Base-by-base conservation (phyloP, 2,888 invertebrate species). In the Diaperis boleti region DNA sequence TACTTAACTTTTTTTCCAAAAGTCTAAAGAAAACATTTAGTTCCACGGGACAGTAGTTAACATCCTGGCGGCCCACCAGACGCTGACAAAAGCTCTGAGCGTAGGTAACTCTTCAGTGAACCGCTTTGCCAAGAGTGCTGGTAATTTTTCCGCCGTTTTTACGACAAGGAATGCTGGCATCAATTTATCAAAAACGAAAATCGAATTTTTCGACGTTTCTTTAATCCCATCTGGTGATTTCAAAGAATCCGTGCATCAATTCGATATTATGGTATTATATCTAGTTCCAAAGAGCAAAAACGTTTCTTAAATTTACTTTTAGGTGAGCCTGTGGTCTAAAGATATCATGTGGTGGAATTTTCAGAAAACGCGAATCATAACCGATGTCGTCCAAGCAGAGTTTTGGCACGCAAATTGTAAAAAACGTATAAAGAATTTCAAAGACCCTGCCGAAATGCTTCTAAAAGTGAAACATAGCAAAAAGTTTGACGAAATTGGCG, bases 341-440 rank as follows among this genome's bases (percentile, higher is more conserved):
- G 56, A 56, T 17, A 7, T 56, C 8, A 45, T 56, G 44, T 56
- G 44, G 44, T 56, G 56, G 56, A 56, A 56, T 15, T 10, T 10
- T 3, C 7, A 17, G 1, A 17, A 45, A 3, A 56, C 45, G n/a
- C 20, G 35, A 3, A 15, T 44, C 5, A 8, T 13, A 1, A 56
- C 56, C 1, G 13, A 10, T 8, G 22, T 45, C 3, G 20, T 56
- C 8, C 35, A 14, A 18, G 14, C 45, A 2, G 35, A 56, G 17
- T 56, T 56, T 13, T 56, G 56, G 56, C 45, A 56, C n/a, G 14
- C 20, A 1, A 13, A 10, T 4, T 44, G 44, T 10, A 35, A 56
- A 13, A 56, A 56, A 45, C 44, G 22, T 14, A 44, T 56, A 1
- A 15, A 10, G 8, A 33, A 35, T 22, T 56, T 56, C 33, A 31